These are phyloP conservation scores for Trematomus bernacchii DNA, from an alignment of 2,797 vertebrate genomes.

Conservation along the genomic window DNA sequence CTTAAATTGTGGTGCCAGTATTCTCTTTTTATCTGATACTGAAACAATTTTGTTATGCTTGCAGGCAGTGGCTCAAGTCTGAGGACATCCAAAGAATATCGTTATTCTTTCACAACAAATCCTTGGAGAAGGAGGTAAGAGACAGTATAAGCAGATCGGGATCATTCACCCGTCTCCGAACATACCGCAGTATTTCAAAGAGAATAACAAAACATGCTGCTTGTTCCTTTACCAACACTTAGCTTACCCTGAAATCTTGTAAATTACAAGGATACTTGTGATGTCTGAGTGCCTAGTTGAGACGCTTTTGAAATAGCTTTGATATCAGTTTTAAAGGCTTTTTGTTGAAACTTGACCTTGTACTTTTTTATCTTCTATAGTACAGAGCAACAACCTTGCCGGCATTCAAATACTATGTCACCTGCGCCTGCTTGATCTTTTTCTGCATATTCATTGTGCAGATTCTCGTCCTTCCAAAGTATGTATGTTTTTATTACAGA, in stretches of 20 bases:
- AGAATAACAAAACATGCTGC: slow-evolving; percentile 3
- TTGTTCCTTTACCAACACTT: neutral
- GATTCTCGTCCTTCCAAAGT: slow-evolving; percentile 95
- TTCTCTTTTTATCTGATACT: slow-evolving; percentile 1
- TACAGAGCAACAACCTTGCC: slow-evolving; percentile 94
- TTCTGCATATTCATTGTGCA: slow-evolving; percentile 96
- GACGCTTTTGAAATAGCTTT: slow-evolving; percentile 21
- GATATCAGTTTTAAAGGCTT: slow-evolving; percentile 27
- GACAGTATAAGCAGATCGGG: neutral
- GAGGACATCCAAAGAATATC: slow-evolving; percentile 97
- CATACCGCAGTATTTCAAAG: neutral
- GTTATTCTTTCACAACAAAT: slow-evolving; percentile 94
- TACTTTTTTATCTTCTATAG: slow-evolving; percentile 72
- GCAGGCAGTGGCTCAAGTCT: slow-evolving; percentile 96
- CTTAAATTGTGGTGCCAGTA: neutral
- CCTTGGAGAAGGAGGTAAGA: slow-evolving; percentile 95
- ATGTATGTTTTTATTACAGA: slow-evolving; percentile 68
- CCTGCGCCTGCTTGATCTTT: slow-evolving; percentile 95
- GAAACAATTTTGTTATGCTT: slow-evolving; percentile 48
- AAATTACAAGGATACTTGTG: slow-evolving; percentile 13
- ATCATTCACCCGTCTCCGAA: neutral
- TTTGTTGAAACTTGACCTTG: slow-evolving; percentile 37
- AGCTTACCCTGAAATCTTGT: slow-evolving; percentile 9
- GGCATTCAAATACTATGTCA: slow-evolving; percentile 96
- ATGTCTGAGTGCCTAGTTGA: slow-evolving; percentile 8